Conservation (phyloP, 1,140 invertebrate genomes). For the Drosophila albomicans region DNA sequence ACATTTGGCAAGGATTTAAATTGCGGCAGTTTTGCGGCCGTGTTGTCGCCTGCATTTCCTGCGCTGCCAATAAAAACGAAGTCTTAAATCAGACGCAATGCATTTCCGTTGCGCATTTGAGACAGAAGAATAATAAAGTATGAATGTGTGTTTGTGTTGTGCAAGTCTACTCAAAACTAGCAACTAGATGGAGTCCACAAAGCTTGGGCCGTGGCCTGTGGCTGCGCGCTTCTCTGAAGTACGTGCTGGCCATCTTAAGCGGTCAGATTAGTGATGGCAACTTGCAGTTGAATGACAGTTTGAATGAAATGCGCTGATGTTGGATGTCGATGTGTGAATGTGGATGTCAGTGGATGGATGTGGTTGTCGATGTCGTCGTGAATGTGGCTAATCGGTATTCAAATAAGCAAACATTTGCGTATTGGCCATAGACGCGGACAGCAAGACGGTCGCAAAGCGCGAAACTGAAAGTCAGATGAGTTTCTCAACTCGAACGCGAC, state of each 20-base stretch:
- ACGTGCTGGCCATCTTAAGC: slow-evolving; percentile 70
- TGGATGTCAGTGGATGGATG: slow-evolving; percentile 31
- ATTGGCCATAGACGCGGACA: slow-evolving; percentile 37
- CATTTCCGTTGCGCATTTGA: slow-evolving; percentile 55
- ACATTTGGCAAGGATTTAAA: slow-evolving; percentile 59
- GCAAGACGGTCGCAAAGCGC: slow-evolving; percentile 36
- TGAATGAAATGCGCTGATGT: slow-evolving; percentile 23
- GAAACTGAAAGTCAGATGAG: slow-evolving; percentile 82
- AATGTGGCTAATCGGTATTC: slow-evolving; percentile 74
- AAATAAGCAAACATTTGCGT: slow-evolving; percentile 64
- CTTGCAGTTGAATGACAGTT: slow-evolving; percentile 37
- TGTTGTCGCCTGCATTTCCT: slow-evolving; percentile 65
- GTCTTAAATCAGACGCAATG: slow-evolving; percentile 49
- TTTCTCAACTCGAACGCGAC: slow-evolving; percentile 75
- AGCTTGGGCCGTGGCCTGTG: background rate
- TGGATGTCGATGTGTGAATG: slow-evolving; percentile 11
- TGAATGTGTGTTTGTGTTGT: slow-evolving; percentile 8
- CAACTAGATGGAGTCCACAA: slow-evolving; percentile 8
- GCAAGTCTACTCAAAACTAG: slow-evolving; percentile 48
- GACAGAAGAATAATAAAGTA: slow-evolving; percentile 26
- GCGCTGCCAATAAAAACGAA: slow-evolving; percentile 63
- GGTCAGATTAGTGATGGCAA: slow-evolving; percentile 46
- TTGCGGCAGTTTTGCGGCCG: slow-evolving; percentile 56
- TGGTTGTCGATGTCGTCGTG: slow-evolving; percentile 13
- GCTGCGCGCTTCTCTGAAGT: background rate